phyloP scores from a whole-genome alignment of 2,113 vertebrate species.

The Nibea albiflora region DNA sequence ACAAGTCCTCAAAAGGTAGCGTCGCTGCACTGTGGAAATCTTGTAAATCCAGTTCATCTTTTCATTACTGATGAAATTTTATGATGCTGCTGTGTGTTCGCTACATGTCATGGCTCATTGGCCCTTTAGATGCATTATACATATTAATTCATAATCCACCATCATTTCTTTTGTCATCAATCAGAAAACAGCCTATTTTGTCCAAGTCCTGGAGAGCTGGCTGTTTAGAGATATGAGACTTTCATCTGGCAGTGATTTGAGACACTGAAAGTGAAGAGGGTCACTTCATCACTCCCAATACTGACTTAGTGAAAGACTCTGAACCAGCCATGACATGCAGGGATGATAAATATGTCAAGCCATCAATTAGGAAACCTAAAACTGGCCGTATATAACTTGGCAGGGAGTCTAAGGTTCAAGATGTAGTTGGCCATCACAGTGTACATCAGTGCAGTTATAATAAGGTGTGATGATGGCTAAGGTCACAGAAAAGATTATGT shows the following conservation, averaged over 20 bases:
- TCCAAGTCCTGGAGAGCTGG: not conserved
- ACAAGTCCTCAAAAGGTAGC: conserved; percentile 30
- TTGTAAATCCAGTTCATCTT: not conserved
- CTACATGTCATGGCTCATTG: not conserved
- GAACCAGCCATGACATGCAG: conserved; percentile 56
- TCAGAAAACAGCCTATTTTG: conserved; percentile 27
- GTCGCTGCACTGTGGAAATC: conserved; percentile 4
- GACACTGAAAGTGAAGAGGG: conserved; percentile 71
- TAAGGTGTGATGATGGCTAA: conserved; percentile 37
- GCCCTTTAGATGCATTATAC: not conserved
- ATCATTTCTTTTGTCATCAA: conserved; percentile 21
- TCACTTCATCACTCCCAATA: conserved; percentile 64
- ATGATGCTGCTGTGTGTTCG: not conserved
- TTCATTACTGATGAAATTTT: not conserved
- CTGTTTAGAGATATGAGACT: conserved; percentile 37
- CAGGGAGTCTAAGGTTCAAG: conserved; percentile 38
- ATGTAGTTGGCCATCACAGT: conserved; percentile 23
- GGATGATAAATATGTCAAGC: conserved; percentile 57
- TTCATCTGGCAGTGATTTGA: conserved; percentile 63
- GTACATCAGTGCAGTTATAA: conserved; percentile 42
- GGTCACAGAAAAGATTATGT: conserved; percentile 42
- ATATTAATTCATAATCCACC: not conserved
- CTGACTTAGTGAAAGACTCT: conserved; percentile 43
- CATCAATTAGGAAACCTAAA: conserved; percentile 67
- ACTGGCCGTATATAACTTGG: conserved; percentile 45